Evolutionary conservation across 2,113 vertebrate species (phyloP).

Genomic region (Carassius gibelio): DNA sequence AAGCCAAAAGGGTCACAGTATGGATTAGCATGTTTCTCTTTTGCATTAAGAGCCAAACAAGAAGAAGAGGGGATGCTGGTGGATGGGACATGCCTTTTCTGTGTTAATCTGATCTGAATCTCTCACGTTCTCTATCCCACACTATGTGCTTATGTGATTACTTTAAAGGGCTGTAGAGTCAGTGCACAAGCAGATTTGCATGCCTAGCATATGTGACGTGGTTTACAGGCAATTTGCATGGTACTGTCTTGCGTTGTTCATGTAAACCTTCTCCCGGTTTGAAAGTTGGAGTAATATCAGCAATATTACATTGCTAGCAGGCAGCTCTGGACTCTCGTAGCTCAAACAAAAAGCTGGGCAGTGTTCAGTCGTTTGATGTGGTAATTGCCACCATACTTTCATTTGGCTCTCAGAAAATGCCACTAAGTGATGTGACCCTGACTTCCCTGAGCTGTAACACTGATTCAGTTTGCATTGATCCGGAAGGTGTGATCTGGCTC

Average conservation of each 20-base stretch:
- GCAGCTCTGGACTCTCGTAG: not conserved
- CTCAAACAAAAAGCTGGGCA: not conserved
- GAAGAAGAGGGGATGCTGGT: not conserved
- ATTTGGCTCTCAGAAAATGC: not conserved
- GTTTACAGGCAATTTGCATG: constrained; percentile 26
- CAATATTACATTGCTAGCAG: not conserved
- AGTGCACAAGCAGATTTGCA: not conserved
- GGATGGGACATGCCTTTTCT: not conserved
- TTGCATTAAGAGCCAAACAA: not conserved
- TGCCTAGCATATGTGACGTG: constrained; percentile 10
- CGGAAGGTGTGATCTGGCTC: not conserved
- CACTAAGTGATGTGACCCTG: not conserved
- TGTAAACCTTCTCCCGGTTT: too few relatives aligned
- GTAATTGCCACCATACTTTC: not conserved
- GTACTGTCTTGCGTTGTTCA: not conserved
- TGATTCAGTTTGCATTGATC: not conserved
- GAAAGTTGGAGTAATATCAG: not conserved
- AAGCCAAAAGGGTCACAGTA: not conserved
- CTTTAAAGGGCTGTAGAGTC: not conserved
- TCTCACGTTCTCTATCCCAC: constrained; percentile 7
- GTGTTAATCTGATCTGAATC: constrained; percentile 33
- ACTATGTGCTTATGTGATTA: constrained; percentile 29
- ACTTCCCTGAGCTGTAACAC: not conserved
- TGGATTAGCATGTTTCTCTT: constrained; percentile 12
- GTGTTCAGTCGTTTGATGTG: not conserved